A percentile compares a stretch with the other conserved stretches of the same genome.
These are phyloP conservation scores for Pipistrellus kuhlii DNA, from an alignment of 2,797 vertebrate genomes.

Conservation along the genomic window DNA sequence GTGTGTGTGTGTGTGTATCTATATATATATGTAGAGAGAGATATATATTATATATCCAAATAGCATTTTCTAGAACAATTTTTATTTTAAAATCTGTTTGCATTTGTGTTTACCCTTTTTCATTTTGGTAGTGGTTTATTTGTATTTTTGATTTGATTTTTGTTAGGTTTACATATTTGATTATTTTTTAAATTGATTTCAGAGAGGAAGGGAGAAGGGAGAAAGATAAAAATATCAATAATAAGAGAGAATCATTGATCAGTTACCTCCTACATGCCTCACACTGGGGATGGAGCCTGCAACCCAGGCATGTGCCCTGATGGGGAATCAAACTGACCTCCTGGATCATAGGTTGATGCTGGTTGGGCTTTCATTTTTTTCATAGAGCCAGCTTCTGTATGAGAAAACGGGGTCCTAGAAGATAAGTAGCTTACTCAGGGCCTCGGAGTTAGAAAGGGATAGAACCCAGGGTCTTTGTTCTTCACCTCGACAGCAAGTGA, in stretches of 20 bases:
- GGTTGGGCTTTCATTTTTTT: neutral
- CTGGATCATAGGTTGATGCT: too few species aligned
- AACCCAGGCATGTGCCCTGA: too few species aligned
- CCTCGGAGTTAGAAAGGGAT: neutral
- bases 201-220: too few species aligned
- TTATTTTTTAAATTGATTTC: too few species aligned
- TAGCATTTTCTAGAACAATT: conserved; percentile 32
- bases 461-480: neutral
- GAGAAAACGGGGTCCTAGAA: neutral
- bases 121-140: neutral
- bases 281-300: too few species aligned
- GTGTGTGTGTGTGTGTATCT: too few species aligned
- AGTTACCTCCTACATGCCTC: too few species aligned
- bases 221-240: too few species aligned
- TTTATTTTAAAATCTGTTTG: neutral
- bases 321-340: too few species aligned
- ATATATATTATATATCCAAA: neutral
- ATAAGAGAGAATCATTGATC: too few species aligned
- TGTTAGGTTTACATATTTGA: neutral
- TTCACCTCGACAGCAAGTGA: accelerated
- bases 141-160: neutral
- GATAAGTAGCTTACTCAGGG: neutral
- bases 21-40: too few species aligned
- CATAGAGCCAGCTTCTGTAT: neutral
- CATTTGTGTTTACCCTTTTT: neutral